A percentile compares a stretch with the other conserved stretches of the same genome.
Evolutionary conservation across 1,140 invertebrate genomes (phyloP).

Genomic region (Vollenhovia emeryi): DNA sequence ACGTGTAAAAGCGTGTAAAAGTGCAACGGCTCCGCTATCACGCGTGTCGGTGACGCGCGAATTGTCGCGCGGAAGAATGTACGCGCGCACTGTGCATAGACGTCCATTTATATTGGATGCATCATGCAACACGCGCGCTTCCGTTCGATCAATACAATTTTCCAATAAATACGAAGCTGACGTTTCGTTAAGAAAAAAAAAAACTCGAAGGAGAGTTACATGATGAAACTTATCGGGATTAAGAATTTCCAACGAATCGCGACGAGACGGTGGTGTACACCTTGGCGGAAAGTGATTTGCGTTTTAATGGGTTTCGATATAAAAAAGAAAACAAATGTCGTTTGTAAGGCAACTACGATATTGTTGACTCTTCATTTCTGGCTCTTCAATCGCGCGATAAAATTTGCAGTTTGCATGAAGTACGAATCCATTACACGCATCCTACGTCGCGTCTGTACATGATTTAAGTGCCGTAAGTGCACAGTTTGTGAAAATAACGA

Average conservation of each 20-base stretch:
- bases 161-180: background rate
- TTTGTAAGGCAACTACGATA: background rate
- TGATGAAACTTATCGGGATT: background rate
- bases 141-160: background rate
- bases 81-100: background rate
- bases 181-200: background rate
- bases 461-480: constrained; percentile 14
- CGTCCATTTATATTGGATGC: background rate
- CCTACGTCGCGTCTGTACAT: background rate
- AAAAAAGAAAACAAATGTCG: too few relatives aligned
- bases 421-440: background rate
- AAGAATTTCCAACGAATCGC: background rate
- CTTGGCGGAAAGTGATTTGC: background rate
- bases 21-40: constrained; percentile 15
- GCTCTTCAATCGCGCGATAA: background rate
- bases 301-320: background rate
- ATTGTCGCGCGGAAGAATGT: background rate
- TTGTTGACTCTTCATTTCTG: background rate
- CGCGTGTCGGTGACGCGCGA: background rate
- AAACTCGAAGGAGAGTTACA: background rate
- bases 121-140: background rate
- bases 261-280: background rate
- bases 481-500: constrained; percentile 38
- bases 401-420: background rate
- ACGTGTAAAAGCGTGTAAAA: constrained; percentile 33